These are phyloP conservation scores for Scaptomyza caliginosa DNA, from an alignment of 2,888 invertebrate genomes.

Conservation along the genomic window DNA sequence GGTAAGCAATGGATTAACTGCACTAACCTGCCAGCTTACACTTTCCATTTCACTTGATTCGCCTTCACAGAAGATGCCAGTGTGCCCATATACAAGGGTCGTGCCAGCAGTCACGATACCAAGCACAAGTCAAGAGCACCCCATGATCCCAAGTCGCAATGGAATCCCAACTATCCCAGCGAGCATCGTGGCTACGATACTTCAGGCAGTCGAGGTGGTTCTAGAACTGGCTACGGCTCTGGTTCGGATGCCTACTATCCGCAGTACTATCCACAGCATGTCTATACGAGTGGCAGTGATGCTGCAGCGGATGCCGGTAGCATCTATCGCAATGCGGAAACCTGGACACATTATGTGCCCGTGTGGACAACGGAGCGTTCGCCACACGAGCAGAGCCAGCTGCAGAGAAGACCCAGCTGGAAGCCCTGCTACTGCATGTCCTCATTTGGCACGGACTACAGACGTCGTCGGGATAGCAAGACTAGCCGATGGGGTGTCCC, in stretches of 20 bases:
- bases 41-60: not conserved
- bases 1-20: slow-evolving; percentile 55
- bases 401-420: slow-evolving; percentile 82
- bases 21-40: not conserved
- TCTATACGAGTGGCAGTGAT: slow-evolving; percentile 57
- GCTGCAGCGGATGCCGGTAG: slow-evolving; percentile 63
- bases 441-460: slow-evolving; percentile 62
- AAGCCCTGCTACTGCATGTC: slow-evolving; percentile 82
- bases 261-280: slow-evolving; percentile 75
- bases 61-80: slow-evolving; percentile 82
- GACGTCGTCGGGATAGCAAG: slow-evolving; percentile 74
- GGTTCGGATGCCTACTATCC: slow-evolving; percentile 63
- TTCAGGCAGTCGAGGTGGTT: slow-evolving; percentile 24
- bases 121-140: slow-evolving; percentile 76
- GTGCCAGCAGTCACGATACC: slow-evolving; percentile 51
- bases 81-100: slow-evolving; percentile 83
- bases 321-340: slow-evolving; percentile 76
- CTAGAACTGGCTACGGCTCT: slow-evolving; percentile 21
- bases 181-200: slow-evolving; percentile 69
- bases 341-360: slow-evolving; percentile 83
- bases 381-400: slow-evolving; percentile 74
- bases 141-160: slow-evolving; percentile 79
- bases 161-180: slow-evolving; percentile 80
- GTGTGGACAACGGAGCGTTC: slow-evolving; percentile 82
- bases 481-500: not conserved